phyloP scores from a whole-genome alignment of 1,140 invertebrate species.

The Sycophaga agraensis region DNA sequence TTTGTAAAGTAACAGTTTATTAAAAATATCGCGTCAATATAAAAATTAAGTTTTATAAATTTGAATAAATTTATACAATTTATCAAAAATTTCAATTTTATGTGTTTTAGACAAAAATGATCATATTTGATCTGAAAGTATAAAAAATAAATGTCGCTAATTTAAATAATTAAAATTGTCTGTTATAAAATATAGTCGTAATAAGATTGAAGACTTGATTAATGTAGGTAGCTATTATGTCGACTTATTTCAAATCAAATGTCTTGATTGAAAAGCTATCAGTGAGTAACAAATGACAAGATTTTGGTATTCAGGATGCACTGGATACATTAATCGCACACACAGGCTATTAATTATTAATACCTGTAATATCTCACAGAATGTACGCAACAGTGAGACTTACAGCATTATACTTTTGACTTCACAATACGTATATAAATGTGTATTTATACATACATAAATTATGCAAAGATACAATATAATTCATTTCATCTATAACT shows the following conservation, averaged over 20 bases:
- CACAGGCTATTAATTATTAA: constrained; percentile 37
- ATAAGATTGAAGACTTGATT: neutral
- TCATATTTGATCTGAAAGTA: too few relatives aligned
- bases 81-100: neutral
- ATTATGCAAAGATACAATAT: constrained; percentile 1
- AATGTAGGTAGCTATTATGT: neutral
- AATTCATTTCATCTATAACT: neutral
- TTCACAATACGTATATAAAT: constrained; percentile 12
- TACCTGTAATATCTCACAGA: constrained; percentile 24
- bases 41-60: neutral
- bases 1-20: neutral
- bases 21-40: neutral
- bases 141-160: constrained; percentile 8
- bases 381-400: neutral
- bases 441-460: constrained; percentile 20
- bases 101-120: too few relatives aligned
- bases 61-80: neutral
- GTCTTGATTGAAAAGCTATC: constrained; percentile 12
- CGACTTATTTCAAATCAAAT: neutral
- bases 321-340: constrained; percentile 39
- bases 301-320: constrained; percentile 27
- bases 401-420: constrained; percentile 28
- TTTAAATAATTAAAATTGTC: neutral
- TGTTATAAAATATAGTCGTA: neutral
- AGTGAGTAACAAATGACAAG: constrained; percentile 5